Conservation (phyloP, 2,113 vertebrate genomes). For the Ictalurus furcatus region DNA sequence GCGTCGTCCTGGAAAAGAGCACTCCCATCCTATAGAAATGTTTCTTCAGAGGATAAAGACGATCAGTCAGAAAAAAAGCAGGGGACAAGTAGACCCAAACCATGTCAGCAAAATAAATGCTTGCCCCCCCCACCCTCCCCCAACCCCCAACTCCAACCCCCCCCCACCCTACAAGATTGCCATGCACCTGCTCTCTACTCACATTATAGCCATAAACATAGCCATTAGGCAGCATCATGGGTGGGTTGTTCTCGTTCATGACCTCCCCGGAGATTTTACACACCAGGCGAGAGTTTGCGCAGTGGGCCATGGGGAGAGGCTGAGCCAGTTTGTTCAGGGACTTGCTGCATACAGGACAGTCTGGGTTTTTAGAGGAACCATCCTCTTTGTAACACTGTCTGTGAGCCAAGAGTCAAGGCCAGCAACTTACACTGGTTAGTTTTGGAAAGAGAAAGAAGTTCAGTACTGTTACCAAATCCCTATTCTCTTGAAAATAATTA, state of each 20-base stretch:
- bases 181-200: constrained; percentile 65
- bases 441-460: neutral
- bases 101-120: neutral
- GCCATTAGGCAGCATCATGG: constrained; percentile 99
- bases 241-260: constrained; percentile 99
- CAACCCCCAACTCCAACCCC: too few relatives aligned
- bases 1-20: neutral
- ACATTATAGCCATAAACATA: constrained; percentile 99
- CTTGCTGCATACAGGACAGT: constrained; percentile 99
- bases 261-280: constrained; percentile 99
- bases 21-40: neutral
- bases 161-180: neutral
- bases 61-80: neutral
- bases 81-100: neutral
- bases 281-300: constrained; percentile 97
- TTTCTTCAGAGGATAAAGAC: neutral
- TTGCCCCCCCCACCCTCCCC: too few relatives aligned
- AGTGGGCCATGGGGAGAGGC: constrained; percentile 97
- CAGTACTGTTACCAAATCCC: neutral
- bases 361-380: constrained; percentile 94
- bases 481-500: neutral
- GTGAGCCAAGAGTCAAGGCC: constrained; percentile 65
- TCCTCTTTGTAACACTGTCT: constrained; percentile 99
- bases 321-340: constrained; percentile 97
- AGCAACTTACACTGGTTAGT: neutral